Percentiles rank a stretch among this genome's conserved stretches.
Conservation (phyloP, 2,797 vertebrate species). For the Enteromius thamalakanensis region DNA sequence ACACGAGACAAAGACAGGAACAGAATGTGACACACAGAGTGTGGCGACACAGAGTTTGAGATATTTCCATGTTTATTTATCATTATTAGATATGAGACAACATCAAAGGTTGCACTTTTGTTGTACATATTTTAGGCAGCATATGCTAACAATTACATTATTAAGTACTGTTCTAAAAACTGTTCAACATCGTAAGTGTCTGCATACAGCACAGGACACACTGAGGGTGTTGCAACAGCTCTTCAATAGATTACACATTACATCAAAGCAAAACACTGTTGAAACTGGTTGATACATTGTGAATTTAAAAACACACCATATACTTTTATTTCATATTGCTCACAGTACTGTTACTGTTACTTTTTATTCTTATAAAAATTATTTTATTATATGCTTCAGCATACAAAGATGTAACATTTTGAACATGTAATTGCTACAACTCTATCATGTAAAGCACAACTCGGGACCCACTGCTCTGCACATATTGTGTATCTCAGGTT, state of each 20-base stretch:
- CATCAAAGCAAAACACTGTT: conserved; percentile 11
- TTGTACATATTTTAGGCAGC: not conserved
- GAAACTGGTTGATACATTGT: not conserved
- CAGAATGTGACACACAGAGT: no score
- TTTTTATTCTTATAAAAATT: not conserved
- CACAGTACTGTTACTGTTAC: not conserved
- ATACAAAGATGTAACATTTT: not conserved
- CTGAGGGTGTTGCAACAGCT: conserved; percentile 1
- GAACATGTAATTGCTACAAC: not conserved
- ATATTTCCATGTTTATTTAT: not conserved
- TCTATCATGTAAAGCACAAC: not conserved
- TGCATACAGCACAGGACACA: not conserved
- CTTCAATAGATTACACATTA: conserved; percentile 27
- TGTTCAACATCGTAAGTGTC: not conserved
- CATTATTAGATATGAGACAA: not conserved
- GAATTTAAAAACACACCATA: not conserved
- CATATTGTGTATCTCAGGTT: no score
- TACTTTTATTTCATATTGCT: not conserved
- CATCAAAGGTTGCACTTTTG: not conserved
- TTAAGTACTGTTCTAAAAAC: not conserved
- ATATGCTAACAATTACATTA: not conserved
- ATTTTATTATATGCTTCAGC: not conserved
- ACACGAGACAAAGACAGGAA: no score
- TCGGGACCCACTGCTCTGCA: no score
- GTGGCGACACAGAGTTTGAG: not conserved